Evolutionary conservation across 2,113 vertebrate species (phyloP).

Genomic region (Scomber scombrus): DNA sequence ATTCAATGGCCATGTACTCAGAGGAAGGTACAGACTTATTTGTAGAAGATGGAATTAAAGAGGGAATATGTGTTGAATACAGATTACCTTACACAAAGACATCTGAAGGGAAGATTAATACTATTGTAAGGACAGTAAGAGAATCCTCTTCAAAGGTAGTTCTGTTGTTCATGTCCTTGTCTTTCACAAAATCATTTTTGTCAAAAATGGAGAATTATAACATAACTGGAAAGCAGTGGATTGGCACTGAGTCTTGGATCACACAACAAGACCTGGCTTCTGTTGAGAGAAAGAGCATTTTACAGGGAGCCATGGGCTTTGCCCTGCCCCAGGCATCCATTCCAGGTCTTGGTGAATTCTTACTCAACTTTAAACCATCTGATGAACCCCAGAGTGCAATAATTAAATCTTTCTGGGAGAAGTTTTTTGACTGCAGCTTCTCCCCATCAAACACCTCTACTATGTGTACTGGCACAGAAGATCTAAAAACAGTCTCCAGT

Average conservation of each 20-base stretch:
- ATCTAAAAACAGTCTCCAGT: conserved; percentile 66
- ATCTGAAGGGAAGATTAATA: accelerated
- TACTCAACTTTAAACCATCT: conserved; percentile 69
- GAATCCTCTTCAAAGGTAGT: conserved; percentile 70
- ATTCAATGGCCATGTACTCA: conserved; percentile 36
- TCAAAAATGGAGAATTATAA: conserved; percentile 47
- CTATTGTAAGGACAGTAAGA: conserved; percentile 41
- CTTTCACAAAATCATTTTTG: conserved; percentile 33
- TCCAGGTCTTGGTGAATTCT: conserved; percentile 67
- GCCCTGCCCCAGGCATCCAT: conserved; percentile 64
- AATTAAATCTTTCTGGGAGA: conserved; percentile 64
- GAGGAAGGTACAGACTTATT: conserved; percentile 48
- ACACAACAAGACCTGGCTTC: conserved; percentile 60
- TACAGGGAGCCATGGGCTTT: conserved; percentile 74
- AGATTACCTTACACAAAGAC: neutral
- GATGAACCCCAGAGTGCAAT: conserved; percentile 55
- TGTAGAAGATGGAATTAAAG: conserved; percentile 45
- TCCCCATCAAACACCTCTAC: conserved; percentile 53
- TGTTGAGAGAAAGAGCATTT: conserved; percentile 41
- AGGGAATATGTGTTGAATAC: conserved; percentile 75
- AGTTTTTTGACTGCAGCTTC: conserved; percentile 68
- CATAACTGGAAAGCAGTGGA: conserved; percentile 75
- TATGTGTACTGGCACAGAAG: conserved; percentile 69
- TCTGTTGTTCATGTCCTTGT: conserved; percentile 66
- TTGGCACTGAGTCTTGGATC: conserved; percentile 74